A percentile compares a stretch with the other conserved stretches of the same genome.
These are phyloP conservation scores for Hirundo rustica DNA, from an alignment of 2,797 vertebrate species.

Conservation along the genomic window DNA sequence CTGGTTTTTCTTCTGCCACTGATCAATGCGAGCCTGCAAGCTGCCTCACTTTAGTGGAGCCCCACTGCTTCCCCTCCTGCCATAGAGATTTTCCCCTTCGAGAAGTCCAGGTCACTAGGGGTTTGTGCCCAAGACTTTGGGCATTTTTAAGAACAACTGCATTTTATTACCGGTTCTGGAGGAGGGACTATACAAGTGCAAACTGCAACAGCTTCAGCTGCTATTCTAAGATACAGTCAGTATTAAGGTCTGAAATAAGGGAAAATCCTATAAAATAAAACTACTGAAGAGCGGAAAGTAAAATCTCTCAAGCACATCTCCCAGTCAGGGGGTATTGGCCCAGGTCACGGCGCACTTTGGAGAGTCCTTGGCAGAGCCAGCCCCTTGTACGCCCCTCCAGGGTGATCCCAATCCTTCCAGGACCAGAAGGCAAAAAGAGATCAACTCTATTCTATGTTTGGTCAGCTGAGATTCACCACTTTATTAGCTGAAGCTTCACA, in stretches of 20 bases:
- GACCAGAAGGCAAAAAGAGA: not conserved
- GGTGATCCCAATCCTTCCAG: not conserved
- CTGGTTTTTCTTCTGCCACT: not conserved
- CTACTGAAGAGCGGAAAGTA: not conserved
- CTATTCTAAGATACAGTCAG: not conserved
- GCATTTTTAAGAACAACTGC: not conserved
- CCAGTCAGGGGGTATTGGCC: not conserved
- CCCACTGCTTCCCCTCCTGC: not conserved
- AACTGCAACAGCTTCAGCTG: not conserved
- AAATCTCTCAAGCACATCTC: not conserved
- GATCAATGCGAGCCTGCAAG: not conserved
- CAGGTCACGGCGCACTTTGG: accelerated
- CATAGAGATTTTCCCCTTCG: not conserved
- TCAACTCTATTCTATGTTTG: not conserved
- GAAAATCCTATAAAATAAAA: not conserved
- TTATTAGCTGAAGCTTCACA: not conserved
- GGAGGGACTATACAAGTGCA: not conserved
- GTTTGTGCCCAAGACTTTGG: not conserved
- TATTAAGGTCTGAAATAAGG: not conserved
- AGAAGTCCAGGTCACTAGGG: not conserved
- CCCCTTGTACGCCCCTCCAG: too few species aligned
- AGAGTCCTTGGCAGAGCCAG: not conserved
- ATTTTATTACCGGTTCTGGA: not conserved
- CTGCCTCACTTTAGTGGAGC: not conserved
- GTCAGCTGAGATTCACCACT: not conserved